Evolutionary conservation across 2,113 vertebrate genomes (phyloP).

Genomic region (Lamprologus speciosus): DNA sequence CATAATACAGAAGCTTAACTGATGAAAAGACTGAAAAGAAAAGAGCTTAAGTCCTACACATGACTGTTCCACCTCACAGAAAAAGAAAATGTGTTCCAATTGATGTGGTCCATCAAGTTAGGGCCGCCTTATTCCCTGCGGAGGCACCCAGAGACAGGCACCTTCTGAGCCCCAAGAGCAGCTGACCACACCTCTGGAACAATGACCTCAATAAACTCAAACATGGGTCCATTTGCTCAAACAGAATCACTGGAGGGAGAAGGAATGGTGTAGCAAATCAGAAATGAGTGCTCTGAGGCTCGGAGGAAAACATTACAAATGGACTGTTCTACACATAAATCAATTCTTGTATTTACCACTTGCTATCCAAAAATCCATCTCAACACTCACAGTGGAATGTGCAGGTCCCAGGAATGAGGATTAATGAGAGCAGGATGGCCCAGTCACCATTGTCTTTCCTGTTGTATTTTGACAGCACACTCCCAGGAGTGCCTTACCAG

Average conservation of each 20-base stretch:
- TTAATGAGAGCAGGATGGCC: constrained; percentile 49
- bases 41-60: constrained; percentile 23
- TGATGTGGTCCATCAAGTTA: constrained; percentile 52
- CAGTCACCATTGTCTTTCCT: constrained; percentile 36
- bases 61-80: constrained; percentile 54
- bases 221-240: constrained; percentile 48
- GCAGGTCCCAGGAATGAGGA: constrained; percentile 52
- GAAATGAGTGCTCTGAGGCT: constrained; percentile 41
- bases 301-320: constrained; percentile 57
- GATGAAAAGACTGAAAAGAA: constrained; percentile 40
- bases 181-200: constrained; percentile 61
- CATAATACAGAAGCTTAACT: constrained; percentile 45
- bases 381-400: neutral
- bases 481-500: constrained; percentile 24
- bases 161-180: constrained; percentile 29
- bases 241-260: constrained; percentile 30
- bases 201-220: constrained; percentile 62
- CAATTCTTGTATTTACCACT: constrained; percentile 56
- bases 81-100: constrained; percentile 58
- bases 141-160: constrained; percentile 34
- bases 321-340: constrained; percentile 50
- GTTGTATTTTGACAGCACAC: constrained; percentile 48
- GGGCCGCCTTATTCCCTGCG: constrained; percentile 11
- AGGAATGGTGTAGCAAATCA: constrained; percentile 41
- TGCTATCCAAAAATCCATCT: constrained; percentile 52